Evolutionary conservation across 2,888 invertebrate species (phyloP).

Genomic region (Myopa testacea): DNA sequence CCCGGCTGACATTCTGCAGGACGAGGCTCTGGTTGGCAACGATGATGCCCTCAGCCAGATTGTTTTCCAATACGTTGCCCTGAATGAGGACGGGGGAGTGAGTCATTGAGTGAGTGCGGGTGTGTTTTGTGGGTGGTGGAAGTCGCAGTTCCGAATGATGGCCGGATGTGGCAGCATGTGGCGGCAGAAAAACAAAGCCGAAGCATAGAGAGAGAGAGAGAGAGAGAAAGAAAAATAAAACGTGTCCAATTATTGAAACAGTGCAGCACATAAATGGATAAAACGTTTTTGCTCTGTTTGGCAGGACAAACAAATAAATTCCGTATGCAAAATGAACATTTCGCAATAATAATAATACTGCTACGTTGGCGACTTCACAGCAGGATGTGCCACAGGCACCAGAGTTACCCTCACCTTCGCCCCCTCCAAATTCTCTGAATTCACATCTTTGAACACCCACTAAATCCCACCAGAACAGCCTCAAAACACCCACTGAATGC

Average conservation of each 20-base stretch:
- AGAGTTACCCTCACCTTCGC: not conserved
- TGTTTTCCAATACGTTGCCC: constrained; percentile 83
- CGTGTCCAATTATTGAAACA: constrained; percentile 30
- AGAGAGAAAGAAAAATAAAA: constrained; percentile 13
- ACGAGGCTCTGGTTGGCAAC: constrained; percentile 91
- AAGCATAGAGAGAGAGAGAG: not conserved
- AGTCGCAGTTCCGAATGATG: not conserved
- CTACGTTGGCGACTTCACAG: not conserved
- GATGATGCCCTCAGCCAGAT: constrained; percentile 82
- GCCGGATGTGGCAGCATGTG: constrained; percentile 37
- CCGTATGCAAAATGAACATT: constrained; percentile 16
- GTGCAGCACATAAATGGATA: constrained; percentile 3
- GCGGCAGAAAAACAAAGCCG: constrained; percentile 10
- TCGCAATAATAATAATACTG: constrained; percentile 12
- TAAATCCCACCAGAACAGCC: not conserved
- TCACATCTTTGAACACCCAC: not conserved
- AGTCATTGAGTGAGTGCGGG: not conserved
- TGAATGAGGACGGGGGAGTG: constrained; percentile 63
- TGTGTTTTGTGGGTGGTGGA: not conserved
- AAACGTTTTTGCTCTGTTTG: constrained; percentile 20
- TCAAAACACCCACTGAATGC: too few species aligned
- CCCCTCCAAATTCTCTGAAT: not conserved
- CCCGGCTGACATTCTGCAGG: constrained; percentile 84
- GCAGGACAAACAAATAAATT: constrained; percentile 33
- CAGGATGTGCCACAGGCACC: not conserved